Base-by-base conservation (phyloP, 2,113 vertebrate genomes). In the Xiphophorus maculatus region DNA sequence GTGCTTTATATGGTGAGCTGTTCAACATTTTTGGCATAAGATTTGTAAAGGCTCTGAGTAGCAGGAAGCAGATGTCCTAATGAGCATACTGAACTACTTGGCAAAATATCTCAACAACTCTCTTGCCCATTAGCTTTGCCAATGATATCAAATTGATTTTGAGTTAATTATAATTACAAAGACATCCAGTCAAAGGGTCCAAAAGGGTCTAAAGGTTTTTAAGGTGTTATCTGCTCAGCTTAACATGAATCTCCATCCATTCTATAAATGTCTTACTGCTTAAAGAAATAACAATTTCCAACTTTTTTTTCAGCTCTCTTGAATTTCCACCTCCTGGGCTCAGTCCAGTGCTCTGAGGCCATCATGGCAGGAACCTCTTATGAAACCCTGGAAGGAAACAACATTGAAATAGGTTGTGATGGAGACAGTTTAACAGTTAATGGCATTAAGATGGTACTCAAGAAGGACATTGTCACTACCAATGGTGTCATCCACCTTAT, bases 401-500 rank as follows among this genome's bases (percentile, higher is more conserved):
- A 93, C 28, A 87, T 99, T 69, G 96, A 97, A 92, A 92, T 99
- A 19, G 97, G 98, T 33, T 99, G 98, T 63, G 96, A 99, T 67
- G 98, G 98, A 1, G 96, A 98, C 66, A 98, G 96, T 60, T 82
- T 99, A 68, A 98, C 96, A 15, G 93, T 99, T 33, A 99, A 99
- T 5, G 98, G 97, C 15, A 80, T 97, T 73, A 97, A 96, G 91
- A 97, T 99, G 96, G 97, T 99, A 42, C 94, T 91, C 74, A 96
- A 95, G 81, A 99, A 98, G 92, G 98, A 99, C 79, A 98, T 99
- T 35, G 96, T 99, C 74, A 96, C 97, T 71, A 96, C 87, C 84
- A 99, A 99, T 7, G 98, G 98, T 0, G 97, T 99, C 74, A 96
- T 99, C 87, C 98, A 99, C 80, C 88, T 98, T 64, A 97, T 99